These are phyloP conservation scores for Noctua fimbriata DNA, from an alignment of 2,888 invertebrate genomes.

Conservation along the genomic window DNA sequence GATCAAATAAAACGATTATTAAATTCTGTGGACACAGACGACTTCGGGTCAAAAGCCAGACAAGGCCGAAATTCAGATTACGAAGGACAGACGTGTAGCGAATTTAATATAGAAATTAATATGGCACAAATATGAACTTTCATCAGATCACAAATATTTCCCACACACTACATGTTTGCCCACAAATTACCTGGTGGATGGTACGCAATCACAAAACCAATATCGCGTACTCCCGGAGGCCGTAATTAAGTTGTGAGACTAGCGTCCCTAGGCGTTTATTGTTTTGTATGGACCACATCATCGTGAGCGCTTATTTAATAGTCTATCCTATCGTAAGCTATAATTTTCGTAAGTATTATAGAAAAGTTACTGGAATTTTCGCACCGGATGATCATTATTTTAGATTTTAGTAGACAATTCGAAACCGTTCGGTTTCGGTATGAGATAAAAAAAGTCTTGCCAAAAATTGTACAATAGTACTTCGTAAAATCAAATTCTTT, in stretches of 20 bases:
- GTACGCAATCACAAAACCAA: conserved; percentile 70
- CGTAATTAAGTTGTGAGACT: conserved; percentile 65
- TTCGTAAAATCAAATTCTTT: not conserved
- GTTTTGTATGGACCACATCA: conserved; percentile 43
- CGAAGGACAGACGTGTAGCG: conserved; percentile 5
- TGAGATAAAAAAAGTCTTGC: not conserved
- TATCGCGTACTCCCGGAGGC: conserved; percentile 63
- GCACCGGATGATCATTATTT: not conserved
- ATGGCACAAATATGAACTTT: conserved; percentile 28
- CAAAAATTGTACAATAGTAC: not conserved
- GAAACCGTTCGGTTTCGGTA: not conserved
- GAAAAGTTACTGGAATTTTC: not conserved
- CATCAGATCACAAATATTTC: conserved; percentile 30
- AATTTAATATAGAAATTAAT: conserved; percentile 25
- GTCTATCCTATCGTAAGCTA: conserved; percentile 28
- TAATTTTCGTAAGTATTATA: conserved; percentile 3
- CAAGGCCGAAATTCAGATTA: conserved; percentile 26
- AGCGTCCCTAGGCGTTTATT: conserved; percentile 57
- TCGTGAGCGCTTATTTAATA: conserved; percentile 50
- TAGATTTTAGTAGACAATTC: not conserved
- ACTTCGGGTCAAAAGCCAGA: conserved; percentile 45
- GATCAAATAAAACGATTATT: conserved; percentile 28
- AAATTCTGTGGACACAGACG: conserved; percentile 30
- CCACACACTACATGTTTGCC: conserved; percentile 42
- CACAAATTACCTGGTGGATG: conserved; percentile 57